Evolutionary conservation across 2,888 invertebrate genomes (phyloP), one percentile per base, ranked within the genome.

Genomic region (Yponomeuta sedellus): DNA sequence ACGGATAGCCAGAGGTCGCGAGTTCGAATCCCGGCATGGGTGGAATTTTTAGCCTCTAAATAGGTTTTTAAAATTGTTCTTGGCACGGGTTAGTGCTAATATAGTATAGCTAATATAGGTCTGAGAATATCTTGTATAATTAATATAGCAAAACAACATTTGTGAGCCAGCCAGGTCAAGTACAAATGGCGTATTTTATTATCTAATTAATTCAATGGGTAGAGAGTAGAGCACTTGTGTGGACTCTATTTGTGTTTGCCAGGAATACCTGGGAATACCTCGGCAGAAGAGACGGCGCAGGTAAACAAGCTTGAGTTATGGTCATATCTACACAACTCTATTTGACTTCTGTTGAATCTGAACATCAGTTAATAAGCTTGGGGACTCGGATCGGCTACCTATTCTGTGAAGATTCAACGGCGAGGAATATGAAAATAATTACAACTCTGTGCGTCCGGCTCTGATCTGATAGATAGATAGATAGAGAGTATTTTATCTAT

Each of bases 261-360:
- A 16, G 34, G 34, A 34, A 34, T 34, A 1, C 34, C 6, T 34
- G 34, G 34, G 34, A 34, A 16, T 52, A 52, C 44, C 16, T 52
- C 1, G 44, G 44, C 2, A 16, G 44, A 4, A 52, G 44, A 52
- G 44, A 52, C 44, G 5, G 44, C 12, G 5, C 12, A 52, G 44
- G 16, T 52, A 52, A 52, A 52, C 44, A 52, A 52, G 16, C 16
- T 52, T 52, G 44, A 52, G 44, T 52, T 52, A 52, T 52, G 16
- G 44, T 52, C 44, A 52, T 52, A 52, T 52, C 44, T 52, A 52
- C 44, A 52, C 44, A 52, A 52, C 44, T 16, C 44, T 52, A 52
- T 52, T 52, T 52, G 44, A 52, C 44, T 52, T 52, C 44, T 12
- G 44, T 34, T 34, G 34, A 34, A 34, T 34, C 34, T 34, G 16